A percentile compares a stretch with the other conserved stretches of the same genome.
These are phyloP conservation scores for Cryptus armator DNA, from an alignment of 2,888 invertebrate genomes.

Conservation along the genomic window DNA sequence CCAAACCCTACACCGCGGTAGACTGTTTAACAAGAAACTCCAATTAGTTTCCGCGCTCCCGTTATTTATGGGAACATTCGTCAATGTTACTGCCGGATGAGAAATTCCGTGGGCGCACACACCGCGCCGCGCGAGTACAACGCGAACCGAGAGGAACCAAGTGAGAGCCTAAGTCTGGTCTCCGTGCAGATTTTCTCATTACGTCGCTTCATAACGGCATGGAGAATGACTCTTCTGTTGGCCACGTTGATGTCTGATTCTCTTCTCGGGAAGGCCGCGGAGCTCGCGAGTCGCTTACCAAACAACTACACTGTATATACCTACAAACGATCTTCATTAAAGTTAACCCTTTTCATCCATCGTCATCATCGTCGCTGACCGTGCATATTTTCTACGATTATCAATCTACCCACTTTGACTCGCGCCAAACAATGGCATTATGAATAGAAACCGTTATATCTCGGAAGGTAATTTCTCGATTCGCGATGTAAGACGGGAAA, in stretches of 20 bases:
- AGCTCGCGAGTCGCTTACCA: background rate
- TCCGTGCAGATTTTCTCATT: slow-evolving; percentile 70
- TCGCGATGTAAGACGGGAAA: background rate
- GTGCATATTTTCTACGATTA: background rate
- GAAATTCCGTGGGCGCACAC: slow-evolving; percentile 73
- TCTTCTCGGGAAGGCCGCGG: background rate
- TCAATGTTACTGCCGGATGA: slow-evolving; percentile 79
- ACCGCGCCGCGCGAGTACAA: slow-evolving; percentile 31
- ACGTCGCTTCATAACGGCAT: slow-evolving; percentile 71
- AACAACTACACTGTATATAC: slow-evolving; percentile 1
- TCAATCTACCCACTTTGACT: background rate
- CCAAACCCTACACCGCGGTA: slow-evolving; percentile 13
- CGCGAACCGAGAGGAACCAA: background rate
- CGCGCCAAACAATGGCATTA: background rate
- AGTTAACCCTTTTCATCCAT: background rate
- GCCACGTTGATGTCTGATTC: slow-evolving; percentile 4
- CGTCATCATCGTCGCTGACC: slow-evolving; percentile 9
- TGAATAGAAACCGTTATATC: slow-evolving; percentile 3
- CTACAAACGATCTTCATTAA: slow-evolving; percentile 20
- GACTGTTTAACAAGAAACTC: slow-evolving; percentile 78
- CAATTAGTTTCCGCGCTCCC: slow-evolving; percentile 78
- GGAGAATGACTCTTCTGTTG: slow-evolving; percentile 63
- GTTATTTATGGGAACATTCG: slow-evolving; percentile 80
- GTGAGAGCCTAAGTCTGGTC: slow-evolving; percentile 2
- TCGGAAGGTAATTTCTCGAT: background rate